Base-by-base conservation (phyloP, 2,888 invertebrate species). In the Ormia ochracea region DNA sequence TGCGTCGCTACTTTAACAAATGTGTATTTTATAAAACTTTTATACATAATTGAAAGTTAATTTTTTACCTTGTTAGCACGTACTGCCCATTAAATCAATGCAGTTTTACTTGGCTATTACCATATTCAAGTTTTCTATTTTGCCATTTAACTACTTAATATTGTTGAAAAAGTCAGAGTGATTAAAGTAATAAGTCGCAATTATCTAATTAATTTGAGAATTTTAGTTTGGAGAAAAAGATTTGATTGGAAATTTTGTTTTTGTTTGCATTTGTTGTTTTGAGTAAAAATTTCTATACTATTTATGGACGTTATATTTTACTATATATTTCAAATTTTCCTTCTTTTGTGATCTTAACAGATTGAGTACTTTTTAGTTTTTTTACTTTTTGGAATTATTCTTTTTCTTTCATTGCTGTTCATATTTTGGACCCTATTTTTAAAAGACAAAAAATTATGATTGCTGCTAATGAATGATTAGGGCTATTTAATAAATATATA, bases 1-100 rank as follows among this genome's bases (percentile, higher is more conserved):
- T 28, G 38, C n/a, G 14, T 65, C 12, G 36, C 52, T 59, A 43
- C 21, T 48, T 38, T 28, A 4, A 23, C 52, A 4, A 23, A 14
- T 45, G 86, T 87, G 86, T 86, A 83, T 86, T 86, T 85, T 84
- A 82, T 86, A 85, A 21, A 26, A 10, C 17, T 28, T 45, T n/a
- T 38, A 6, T 56, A 4, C 50, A 31, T 58, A 66, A 75, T 68
- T 61, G 52, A 69, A 54, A 45, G 43, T 36, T 61, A 36, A n/a
- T 48, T 69, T 33, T 0, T 38, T 48, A 38, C 36, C 21, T 28
- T 31, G 7, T 31, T 6, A 10, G 7, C 21, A 10, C 9, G 28
- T 23, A 23, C 10, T 38, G 5, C 12, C n/a, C 50, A 19, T 3
- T 50, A 38, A 19, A 52, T 38, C 28, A 31, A 6, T 45, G 31